Evolutionary conservation across 2,888 invertebrate genomes (phyloP).

Genomic region (Geotrupes spiniger): DNA sequence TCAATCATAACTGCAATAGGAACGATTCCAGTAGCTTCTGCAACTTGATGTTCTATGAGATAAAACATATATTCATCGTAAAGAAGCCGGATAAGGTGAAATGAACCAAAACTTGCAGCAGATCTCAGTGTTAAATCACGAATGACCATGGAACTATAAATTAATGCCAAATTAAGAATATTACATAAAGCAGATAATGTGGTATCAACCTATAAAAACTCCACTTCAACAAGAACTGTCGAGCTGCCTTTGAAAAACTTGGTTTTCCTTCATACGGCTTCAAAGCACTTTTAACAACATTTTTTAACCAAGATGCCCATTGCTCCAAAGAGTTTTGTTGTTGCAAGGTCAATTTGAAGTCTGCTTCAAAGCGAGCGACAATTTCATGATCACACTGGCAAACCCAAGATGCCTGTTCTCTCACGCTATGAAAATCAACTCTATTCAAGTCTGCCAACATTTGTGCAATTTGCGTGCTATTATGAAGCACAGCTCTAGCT

Average conservation of each 20-base stretch:
- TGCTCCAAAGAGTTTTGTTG: constrained; percentile 93
- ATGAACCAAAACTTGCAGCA: constrained; percentile 98
- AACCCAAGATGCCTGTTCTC: constrained; percentile 93
- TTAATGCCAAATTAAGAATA: background rate
- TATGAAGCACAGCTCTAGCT: constrained; percentile 92
- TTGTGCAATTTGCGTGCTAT: constrained; percentile 90
- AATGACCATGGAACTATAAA: constrained; percentile 89
- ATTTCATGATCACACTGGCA: constrained; percentile 88
- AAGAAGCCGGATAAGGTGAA: constrained; percentile 94
- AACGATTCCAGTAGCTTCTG: constrained; percentile 83
- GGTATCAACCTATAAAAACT: constrained; percentile 85
- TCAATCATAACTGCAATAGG: constrained; percentile 90
- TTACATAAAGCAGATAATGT: constrained; percentile 1
- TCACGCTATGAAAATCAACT: constrained; percentile 97
- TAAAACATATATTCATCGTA: constrained; percentile 99
- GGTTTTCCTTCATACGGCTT: constrained; percentile 83
- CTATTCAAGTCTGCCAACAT: constrained; percentile 96
- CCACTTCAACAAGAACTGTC: constrained; percentile 96
- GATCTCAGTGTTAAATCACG: constrained; percentile 93
- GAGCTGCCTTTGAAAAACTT: constrained; percentile 79
- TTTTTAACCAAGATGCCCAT: constrained; percentile 97
- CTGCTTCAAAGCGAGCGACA: constrained; percentile 78
- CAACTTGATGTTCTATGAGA: constrained; percentile 95
- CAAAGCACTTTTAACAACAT: constrained; percentile 85
- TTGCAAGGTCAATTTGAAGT: constrained; percentile 88